Base-by-base conservation (phyloP, 1,140 invertebrate genomes). In the Venturia canescens region DNA sequence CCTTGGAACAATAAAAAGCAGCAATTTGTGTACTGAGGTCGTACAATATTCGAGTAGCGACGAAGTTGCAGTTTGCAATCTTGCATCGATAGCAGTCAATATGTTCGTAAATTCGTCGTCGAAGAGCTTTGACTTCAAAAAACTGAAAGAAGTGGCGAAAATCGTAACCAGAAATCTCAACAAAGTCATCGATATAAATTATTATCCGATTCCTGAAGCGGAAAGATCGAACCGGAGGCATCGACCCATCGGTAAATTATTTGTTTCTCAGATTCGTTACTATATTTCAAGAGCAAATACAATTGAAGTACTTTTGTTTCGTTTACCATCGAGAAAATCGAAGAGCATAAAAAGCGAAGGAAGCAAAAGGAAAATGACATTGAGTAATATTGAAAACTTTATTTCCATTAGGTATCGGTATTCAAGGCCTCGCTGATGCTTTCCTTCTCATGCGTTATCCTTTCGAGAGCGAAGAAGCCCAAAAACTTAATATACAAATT, bases 11-110 rank as follows among this genome's bases (percentile, higher is more conserved):
- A 99, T 99, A 81, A 99, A 99, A 92, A 98, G 98, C 90, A 99
- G 98, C 82, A 99, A 99, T 92, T 92, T 99, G 18, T 99, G 98
- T 89, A 99, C 99, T 0, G 99, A 99, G 94, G 98, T 99, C 87
- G 94, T 99, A 1, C 96, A 99, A 91, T 99, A 99, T 89, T 97
- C 96, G 16, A 95, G 96, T 53, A 92, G 95, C 2, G 97, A 99
- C 91, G 98, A 99, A 94, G 95, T 99, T 44, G 99, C 98, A 31
- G 99, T 99, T 0, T 99, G 99, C 91, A 99, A 99, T 93, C 94
- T 99, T 86, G 99, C 98, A 1, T 99, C 99, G 0, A 97, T 99
- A 84, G 98, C 99, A n/a, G 92, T 99, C 0, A 99, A 98, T 88
- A 97, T 97, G 95, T 99, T 97, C 93, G 97, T 99, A 0, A 95